A percentile compares a stretch with the other conserved stretches of the same genome.
phyloP scores from a whole-genome alignment of 2,888 invertebrate species.

The Ophion ellenae region DNA sequence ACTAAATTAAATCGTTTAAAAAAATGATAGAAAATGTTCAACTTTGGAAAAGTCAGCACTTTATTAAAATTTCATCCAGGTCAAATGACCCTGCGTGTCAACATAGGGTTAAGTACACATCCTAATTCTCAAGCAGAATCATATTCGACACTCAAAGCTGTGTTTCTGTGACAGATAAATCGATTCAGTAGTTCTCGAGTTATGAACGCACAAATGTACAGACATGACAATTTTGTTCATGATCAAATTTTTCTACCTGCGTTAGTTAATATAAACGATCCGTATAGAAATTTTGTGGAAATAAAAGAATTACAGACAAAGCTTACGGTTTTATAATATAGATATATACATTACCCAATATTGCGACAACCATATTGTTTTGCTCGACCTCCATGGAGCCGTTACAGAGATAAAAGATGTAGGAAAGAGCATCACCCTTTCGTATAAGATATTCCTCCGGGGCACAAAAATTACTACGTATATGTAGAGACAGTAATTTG shows the following conservation, averaged over 20 bases:
- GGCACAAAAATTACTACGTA: conserved; percentile 97
- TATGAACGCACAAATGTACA: neutral
- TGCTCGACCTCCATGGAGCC: conserved; percentile 99
- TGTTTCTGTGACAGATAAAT: neutral
- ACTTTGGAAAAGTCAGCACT: no score
- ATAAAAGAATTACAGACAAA: conserved; percentile 18
- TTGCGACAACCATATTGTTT: conserved; percentile 98
- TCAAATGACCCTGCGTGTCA: no score
- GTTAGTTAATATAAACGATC: no score
- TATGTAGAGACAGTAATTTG: conserved; percentile 95
- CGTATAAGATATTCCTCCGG: conserved; percentile 98
- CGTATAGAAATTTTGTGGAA: no score
- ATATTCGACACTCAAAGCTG: no score
- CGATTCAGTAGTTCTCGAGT: neutral
- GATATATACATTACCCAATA: conserved; percentile 88
- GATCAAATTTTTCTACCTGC: neutral
- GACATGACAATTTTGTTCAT: neutral
- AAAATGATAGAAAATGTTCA: no score
- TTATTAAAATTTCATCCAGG: no score
- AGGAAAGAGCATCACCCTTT: conserved; percentile 96
- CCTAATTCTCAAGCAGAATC: no score
- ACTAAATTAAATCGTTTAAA: no score
- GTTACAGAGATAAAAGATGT: conserved; percentile 97
- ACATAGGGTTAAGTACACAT: no score
- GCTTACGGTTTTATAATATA: neutral